Base-by-base conservation (phyloP, 2,797 vertebrate genomes). In the Myiothlypis coronata region DNA sequence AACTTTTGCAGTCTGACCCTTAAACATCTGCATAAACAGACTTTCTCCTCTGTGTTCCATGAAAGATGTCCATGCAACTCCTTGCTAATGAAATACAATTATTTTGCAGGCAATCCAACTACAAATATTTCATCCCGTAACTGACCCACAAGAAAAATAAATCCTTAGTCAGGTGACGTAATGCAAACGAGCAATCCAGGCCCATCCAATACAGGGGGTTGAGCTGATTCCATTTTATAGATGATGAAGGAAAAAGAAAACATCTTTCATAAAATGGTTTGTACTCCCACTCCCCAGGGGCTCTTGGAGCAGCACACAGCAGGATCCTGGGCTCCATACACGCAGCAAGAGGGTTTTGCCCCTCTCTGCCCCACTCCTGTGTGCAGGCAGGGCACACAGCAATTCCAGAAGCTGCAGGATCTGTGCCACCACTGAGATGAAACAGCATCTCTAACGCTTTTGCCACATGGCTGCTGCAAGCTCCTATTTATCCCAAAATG, bases 131-230 rank as follows among this genome's bases (percentile, higher is more conserved):
- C 82, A 83, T 79, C 64, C 65, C 11, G 2, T 56, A 76, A 86
- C 28, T 64, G 92, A 83, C 46, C 47, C 84, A 71, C 71, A 83
- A 64, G 26, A 95, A 95, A 90, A 96, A 90, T 57, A 89, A 85
- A 90, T 92, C 78, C 74, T 34, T 34, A 55, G 43, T 47, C 87
- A 69, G 79, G 75, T 79, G 64, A 92, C 11, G 12, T 79, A 84
- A 94, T 53, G 74, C 39, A 76, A 82, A 71, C 5, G 16, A 87
- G 75, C 41, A 16, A 56, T 53, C 53, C 52, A 75, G 75, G 49
- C 61, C 75, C 56, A 69, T 65, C 44, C 64, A 63, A 30, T 15
- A 75, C 87, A 50, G 18, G 61, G 24, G 27, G 16, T 30, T 83
- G 28, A 53, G 41, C n/a, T 34, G 68, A 72, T 72, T 78, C 41